Base-by-base conservation (phyloP, 2,888 invertebrate species). In the Leptothorax acervorum region DNA sequence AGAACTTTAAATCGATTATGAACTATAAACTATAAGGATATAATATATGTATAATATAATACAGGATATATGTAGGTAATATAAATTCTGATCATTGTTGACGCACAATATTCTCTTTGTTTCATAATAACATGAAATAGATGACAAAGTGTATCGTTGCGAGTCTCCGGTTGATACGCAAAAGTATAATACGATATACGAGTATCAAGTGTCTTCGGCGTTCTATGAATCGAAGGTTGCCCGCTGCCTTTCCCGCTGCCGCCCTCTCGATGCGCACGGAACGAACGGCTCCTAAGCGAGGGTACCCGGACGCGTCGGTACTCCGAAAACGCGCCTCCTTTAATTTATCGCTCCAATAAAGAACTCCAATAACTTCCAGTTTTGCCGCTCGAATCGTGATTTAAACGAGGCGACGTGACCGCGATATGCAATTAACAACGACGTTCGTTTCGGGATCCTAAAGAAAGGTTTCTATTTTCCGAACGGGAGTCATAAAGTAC, bases 331-430 rank as follows among this genome's bases (percentile, higher is more conserved):
- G 45, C 45, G 28, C 9, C 18, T n/a, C 4, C 45, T 60, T 62
- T 45, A 28, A 68, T 68, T 68, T 68, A 68, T 48, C 31, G 31
- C 1, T 31, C 48, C 18, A 51, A 68, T 28, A 68, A 68, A 45
- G 48, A 31, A 68, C 66, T 23, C 0, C 45, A 4, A 6, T 35
- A 23, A 23, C 6, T 35, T 9, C 0, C 42, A 18, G 15, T 65
- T 65, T 45, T 28, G 45, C 28, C 18, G 9, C 28, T 45, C 28
- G 45, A 65, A 42, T 5, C 31, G 48, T 51, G 11, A 68, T 68
- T 51, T 48, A 68, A 68, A 6, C 48, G 66, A 48, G 28, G 31
- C 28, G 45, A 66, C 31, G 8, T 18, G 28, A 66, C 1, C 23
- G 35, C 42, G 15, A 66, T 12, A 66, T 12, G 23, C 45, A 28